Conservation (phyloP, 64 coral and sea anemone genomes). For the Montipora efflorescens region DNA sequence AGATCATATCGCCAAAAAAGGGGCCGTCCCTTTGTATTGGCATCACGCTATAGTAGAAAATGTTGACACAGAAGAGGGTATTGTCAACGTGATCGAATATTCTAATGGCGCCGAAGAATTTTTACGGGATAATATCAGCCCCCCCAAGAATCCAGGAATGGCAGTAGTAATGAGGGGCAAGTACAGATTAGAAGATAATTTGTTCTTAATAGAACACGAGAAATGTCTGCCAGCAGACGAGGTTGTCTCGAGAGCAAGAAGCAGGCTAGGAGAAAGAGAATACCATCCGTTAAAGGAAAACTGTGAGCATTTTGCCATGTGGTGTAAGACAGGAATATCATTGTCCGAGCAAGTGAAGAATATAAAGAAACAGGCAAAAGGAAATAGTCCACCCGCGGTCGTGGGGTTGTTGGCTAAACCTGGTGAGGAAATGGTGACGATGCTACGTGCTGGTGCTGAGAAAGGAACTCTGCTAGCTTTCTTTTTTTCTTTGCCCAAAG, state of each 20-base stretch:
- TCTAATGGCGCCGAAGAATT: background rate
- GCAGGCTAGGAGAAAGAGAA: slow-evolving; percentile 28
- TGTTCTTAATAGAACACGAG: slow-evolving; percentile 60
- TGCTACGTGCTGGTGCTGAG: background rate
- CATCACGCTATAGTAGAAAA: slow-evolving; percentile 71
- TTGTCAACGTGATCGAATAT: slow-evolving; percentile 65
- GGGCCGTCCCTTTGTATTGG: background rate
- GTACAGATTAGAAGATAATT: background rate
- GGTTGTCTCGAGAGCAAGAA: slow-evolving; percentile 45
- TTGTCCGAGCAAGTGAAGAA: slow-evolving; percentile 50
- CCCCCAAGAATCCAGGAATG: no score
- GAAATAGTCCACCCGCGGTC: no score
- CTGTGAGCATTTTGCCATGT: slow-evolving; percentile 76
- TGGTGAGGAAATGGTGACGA: background rate
- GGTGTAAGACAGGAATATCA: slow-evolving; percentile 58
- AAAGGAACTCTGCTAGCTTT: no score
- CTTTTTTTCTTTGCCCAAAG: no score
- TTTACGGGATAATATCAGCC: background rate
- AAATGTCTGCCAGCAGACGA: background rate
- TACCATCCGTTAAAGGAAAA: slow-evolving; percentile 58
- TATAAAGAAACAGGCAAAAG: background rate
- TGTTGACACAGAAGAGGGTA: background rate
- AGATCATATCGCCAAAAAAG: slow-evolving; percentile 42
- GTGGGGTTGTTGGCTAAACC: background rate
- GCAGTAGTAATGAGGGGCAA: no score